Evolutionary conservation across 2,888 invertebrate species (phyloP).

Genomic region (Anoncus sp.): DNA sequence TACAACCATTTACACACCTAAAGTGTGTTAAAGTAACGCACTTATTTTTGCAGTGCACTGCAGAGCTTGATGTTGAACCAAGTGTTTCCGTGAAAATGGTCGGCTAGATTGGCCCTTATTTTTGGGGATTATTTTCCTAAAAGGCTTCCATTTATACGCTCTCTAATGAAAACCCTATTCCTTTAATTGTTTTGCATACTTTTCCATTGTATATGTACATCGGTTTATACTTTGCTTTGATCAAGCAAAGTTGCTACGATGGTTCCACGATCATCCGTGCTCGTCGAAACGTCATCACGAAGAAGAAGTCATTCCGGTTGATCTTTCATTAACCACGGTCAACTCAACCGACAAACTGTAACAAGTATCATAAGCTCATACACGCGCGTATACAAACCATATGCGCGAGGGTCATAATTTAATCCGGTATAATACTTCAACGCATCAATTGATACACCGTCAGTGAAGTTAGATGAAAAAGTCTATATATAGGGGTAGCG

Average conservation of each 20-base stretch:
- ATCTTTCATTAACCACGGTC: background rate
- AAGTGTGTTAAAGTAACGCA: too few species aligned
- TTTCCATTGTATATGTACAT: background rate
- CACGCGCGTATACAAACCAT: background rate
- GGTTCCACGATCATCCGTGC: too few species aligned
- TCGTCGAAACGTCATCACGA: too few species aligned
- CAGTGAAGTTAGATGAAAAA: constrained; percentile 4
- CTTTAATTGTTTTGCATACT: background rate
- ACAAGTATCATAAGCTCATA: background rate
- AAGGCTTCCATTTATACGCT: background rate
- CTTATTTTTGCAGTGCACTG: too few species aligned
- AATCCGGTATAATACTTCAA: constrained; percentile 38
- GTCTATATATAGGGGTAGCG: background rate
- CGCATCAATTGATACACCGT: constrained; percentile 34
- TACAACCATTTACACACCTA: too few species aligned
- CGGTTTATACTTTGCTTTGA: too few species aligned
- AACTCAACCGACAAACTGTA: background rate
- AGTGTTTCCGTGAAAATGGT: background rate
- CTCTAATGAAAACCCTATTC: background rate
- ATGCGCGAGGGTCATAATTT: constrained; percentile 14
- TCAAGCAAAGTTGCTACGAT: too few species aligned
- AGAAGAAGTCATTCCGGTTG: background rate
- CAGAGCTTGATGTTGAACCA: background rate
- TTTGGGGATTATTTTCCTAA: background rate
- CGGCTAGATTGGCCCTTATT: background rate